Conservation (phyloP, 2,888 invertebrate genomes). For the Drosophila cognata region DNA sequence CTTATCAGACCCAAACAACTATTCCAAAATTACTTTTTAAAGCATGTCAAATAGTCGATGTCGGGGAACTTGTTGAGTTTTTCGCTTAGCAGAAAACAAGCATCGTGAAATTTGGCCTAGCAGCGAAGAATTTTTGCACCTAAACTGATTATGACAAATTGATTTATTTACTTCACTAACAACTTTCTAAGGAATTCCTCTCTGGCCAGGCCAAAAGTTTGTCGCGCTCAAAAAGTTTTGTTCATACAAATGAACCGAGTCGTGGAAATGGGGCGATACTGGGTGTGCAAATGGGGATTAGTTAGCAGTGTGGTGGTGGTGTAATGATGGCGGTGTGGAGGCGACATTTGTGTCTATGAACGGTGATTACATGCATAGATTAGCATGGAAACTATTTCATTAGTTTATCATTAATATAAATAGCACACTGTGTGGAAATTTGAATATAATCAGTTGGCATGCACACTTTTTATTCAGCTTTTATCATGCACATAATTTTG, state of each 20-base stretch:
- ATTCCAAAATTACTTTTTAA: conserved; percentile 22
- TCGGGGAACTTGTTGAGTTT: conserved; percentile 24
- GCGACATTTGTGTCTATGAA: conserved; percentile 29
- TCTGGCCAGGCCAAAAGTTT: conserved; percentile 66
- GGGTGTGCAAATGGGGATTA: neutral
- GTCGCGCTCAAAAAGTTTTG: conserved; percentile 68
- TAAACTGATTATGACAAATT: conserved; percentile 83
- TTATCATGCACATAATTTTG: conserved; percentile 72
- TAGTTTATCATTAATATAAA: conserved; percentile 76
- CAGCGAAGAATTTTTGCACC: conserved; percentile 77
- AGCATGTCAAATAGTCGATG: conserved; percentile 35
- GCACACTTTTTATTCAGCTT: conserved; percentile 68
- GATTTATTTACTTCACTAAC: conserved; percentile 83
- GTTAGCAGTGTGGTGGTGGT: neutral
- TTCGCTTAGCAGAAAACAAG: conserved; percentile 41
- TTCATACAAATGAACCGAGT: conserved; percentile 67
- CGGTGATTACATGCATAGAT: conserved; percentile 61
- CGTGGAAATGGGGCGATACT: conserved; percentile 2
- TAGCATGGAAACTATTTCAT: conserved; percentile 73
- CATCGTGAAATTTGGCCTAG: conserved; percentile 67
- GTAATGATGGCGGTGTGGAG: neutral
- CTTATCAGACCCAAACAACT: conserved; percentile 1
- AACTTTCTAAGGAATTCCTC: conserved; percentile 76
- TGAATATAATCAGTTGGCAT: conserved; percentile 71
- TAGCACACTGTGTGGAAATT: conserved; percentile 62